Percentiles rank a stretch among this genome's conserved stretches.
phyloP scores from a whole-genome alignment of 2,888 invertebrate species.

The Tanaodytes sp. region DNA sequence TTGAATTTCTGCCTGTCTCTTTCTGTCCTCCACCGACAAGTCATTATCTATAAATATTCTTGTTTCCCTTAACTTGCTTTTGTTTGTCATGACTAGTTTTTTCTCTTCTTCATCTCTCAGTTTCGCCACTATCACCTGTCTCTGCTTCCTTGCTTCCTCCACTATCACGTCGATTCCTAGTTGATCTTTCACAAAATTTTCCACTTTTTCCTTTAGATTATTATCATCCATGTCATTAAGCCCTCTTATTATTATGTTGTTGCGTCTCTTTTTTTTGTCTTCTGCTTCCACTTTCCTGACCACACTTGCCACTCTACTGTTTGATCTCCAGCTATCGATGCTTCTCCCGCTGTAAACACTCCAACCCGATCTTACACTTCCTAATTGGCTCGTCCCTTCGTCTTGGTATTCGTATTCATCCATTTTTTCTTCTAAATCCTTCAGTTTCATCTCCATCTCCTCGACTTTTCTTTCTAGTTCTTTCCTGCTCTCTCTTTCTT shows the following conservation, averaged over 20 bases:
- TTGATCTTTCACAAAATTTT: not conserved
- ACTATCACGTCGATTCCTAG: not conserved
- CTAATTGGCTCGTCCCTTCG: not conserved
- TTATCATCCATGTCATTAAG: not conserved
- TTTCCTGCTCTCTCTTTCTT: not conserved
- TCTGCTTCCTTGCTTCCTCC: not conserved
- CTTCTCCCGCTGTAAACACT: not conserved
- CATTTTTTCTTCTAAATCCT: not conserved
- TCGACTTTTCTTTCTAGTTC: not conserved
- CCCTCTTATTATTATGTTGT: not conserved
- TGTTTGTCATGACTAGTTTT: slow-evolving; percentile 3
- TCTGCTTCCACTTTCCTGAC: too few species aligned
- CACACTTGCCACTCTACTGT: too few species aligned
- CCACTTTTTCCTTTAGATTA: not conserved
- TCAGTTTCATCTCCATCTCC: not conserved
- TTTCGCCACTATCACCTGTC: not conserved
- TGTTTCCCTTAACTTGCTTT: slow-evolving; percentile 10
- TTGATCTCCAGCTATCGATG: not conserved
- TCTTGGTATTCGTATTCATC: not conserved
- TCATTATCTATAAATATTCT: too few species aligned
- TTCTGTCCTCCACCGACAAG: too few species aligned
- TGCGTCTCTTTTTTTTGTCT: too few species aligned
- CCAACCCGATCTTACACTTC: not conserved
- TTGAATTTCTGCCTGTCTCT: too few species aligned
- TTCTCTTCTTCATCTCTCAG: not conserved